A percentile compares a stretch with the other conserved stretches of the same genome.
phyloP scores from a whole-genome alignment of 2,888 invertebrate species.

The Parnassius mnemosyne region DNA sequence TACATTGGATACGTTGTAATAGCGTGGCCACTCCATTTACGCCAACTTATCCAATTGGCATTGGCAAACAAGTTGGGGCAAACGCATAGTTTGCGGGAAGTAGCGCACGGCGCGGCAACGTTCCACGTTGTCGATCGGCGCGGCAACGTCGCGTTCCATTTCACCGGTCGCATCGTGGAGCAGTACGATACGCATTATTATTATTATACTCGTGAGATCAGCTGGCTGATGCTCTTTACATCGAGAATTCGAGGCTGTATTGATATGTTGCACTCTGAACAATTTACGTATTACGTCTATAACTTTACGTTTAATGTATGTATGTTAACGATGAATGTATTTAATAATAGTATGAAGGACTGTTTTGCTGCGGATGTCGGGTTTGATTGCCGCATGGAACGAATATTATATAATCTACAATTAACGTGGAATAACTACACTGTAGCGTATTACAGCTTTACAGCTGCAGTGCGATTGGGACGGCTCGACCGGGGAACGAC shows the following conservation, averaged over 20 bases:
- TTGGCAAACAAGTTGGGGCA: slow-evolving; percentile 59
- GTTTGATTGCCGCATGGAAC: too few species aligned
- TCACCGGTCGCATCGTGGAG: slow-evolving; percentile 37
- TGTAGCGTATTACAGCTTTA: too few species aligned
- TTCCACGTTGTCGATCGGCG: slow-evolving; percentile 32
- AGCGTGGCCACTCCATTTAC: slow-evolving; percentile 35
- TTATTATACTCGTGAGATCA: slow-evolving; percentile 32
- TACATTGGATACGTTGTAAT: slow-evolving; percentile 22
- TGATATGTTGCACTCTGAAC: not conserved
- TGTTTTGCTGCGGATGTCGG: too few species aligned
- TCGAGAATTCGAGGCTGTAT: not conserved
- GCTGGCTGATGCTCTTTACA: slow-evolving; percentile 31
- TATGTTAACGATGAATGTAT: too few species aligned
- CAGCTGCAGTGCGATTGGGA: too few species aligned
- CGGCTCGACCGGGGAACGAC: too few species aligned
- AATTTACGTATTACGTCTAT: too few species aligned
- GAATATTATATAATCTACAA: too few species aligned
- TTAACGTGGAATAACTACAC: too few species aligned
- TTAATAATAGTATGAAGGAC: too few species aligned
- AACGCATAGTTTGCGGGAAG: slow-evolving; percentile 42
- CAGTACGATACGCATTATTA: slow-evolving; percentile 31
- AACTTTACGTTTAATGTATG: too few species aligned
- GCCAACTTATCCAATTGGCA: slow-evolving; percentile 53
- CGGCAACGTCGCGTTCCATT: slow-evolving; percentile 49
- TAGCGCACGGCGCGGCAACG: slow-evolving; percentile 53